Percentiles rank a stretch among this genome's conserved stretches.
These are phyloP conservation scores for Origma solitaria DNA, from an alignment of 2,113 vertebrate genomes.

Conservation along the genomic window DNA sequence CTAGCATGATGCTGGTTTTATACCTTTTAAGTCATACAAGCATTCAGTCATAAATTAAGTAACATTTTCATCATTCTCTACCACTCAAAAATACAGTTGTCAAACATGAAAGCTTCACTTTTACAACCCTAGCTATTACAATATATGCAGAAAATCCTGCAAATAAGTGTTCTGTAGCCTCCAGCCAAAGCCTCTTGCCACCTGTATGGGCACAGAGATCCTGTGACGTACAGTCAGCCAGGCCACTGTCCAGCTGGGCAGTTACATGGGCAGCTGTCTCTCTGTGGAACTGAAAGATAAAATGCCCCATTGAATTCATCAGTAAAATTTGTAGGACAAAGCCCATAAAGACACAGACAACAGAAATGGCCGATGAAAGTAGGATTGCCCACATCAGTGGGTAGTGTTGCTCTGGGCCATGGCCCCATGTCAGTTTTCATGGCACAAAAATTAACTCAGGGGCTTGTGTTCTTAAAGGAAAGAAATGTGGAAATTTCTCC, in stretches of 20 bases:
- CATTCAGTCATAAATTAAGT: background rate
- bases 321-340: background rate
- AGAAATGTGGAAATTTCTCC: background rate
- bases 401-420: background rate
- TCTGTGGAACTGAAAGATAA: background rate
- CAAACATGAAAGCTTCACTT: background rate
- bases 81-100: background rate
- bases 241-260: background rate
- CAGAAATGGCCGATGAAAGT: background rate
- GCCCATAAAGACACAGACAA: background rate
- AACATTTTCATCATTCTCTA: background rate
- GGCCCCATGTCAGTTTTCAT: background rate
- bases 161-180: background rate
- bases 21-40: background rate
- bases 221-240: background rate
- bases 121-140: background rate
- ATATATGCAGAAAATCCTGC: background rate
- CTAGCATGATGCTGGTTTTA: background rate
- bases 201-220: background rate
- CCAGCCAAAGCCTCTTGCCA: background rate
- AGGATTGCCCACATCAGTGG: background rate
- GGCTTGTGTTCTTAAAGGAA: background rate
- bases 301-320: background rate
- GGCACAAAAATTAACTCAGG: background rate
- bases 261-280: background rate